These are phyloP conservation scores for Labia minor DNA, from an alignment of 2,888 invertebrate genomes.

Conservation along the genomic window DNA sequence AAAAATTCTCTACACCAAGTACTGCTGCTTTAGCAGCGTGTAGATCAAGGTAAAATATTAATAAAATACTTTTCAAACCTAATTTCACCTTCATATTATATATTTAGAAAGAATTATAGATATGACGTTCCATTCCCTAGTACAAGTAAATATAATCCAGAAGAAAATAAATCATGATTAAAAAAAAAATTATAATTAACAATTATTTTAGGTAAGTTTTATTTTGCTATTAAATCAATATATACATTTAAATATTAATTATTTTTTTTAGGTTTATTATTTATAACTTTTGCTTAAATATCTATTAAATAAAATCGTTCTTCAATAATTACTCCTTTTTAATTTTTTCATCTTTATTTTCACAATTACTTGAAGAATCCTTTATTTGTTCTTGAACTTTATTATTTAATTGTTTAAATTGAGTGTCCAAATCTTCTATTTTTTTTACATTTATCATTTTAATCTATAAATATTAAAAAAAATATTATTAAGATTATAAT, in stretches of 20 bases:
- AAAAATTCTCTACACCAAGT: conserved; percentile 52
- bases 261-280: no score
- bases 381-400: neutral
- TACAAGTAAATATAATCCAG: neutral
- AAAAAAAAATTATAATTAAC: no score
- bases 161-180: neutral
- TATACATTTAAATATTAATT: no score
- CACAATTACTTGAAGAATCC: no score
- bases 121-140: neutral
- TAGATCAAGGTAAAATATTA: conserved; percentile 46
- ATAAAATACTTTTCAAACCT: neutral
- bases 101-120: no score
- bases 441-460: neutral
- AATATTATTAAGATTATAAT: no score
- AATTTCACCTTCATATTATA: neutral
- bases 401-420: neutral
- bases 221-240: no score
- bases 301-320: no score
- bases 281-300: no score
- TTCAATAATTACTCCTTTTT: no score
- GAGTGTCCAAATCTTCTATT: neutral
- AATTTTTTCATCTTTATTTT: no score
- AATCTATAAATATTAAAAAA: neutral
- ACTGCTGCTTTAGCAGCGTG: conserved; percentile 57
- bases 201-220: neutral